Conservation (phyloP, 2,797 vertebrate species). For the Paramormyrops hopkinsi region DNA sequence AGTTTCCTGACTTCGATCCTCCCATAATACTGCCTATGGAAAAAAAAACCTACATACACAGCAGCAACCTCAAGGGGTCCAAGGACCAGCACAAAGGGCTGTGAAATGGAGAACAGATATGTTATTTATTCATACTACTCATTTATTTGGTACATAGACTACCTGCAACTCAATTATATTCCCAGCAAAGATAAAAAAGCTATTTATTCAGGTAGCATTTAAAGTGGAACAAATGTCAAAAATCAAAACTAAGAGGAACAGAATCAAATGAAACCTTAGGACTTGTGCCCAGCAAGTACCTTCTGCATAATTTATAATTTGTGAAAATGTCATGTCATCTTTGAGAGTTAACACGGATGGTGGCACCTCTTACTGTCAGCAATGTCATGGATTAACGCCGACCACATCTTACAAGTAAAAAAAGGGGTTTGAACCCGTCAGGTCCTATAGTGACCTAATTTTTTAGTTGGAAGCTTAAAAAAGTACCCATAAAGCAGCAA, state of each 20-base stretch:
- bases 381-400: not conserved
- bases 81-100: not conserved
- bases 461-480: not conserved
- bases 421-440: not conserved
- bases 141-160: not conserved
- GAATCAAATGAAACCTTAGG: not conserved
- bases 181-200: not conserved
- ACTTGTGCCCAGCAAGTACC: not conserved
- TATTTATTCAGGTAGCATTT: not conserved
- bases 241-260: not conserved
- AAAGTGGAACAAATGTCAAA: not conserved
- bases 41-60: not conserved
- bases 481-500: not conserved
- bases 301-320: not conserved
- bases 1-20: conserved; percentile 38
- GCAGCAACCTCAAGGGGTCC: conserved; percentile 8
- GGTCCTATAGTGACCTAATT: not conserved
- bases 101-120: not conserved
- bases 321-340: not conserved
- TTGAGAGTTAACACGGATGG: not conserved
- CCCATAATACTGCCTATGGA: not conserved
- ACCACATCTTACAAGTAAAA: not conserved
- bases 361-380: not conserved
- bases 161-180: not conserved
- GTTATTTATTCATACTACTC: not conserved